Evolutionary conservation across 2,113 vertebrate genomes (phyloP), one percentile per base, ranked within the genome.

Genomic region (Ramphastos sulfuratus): DNA sequence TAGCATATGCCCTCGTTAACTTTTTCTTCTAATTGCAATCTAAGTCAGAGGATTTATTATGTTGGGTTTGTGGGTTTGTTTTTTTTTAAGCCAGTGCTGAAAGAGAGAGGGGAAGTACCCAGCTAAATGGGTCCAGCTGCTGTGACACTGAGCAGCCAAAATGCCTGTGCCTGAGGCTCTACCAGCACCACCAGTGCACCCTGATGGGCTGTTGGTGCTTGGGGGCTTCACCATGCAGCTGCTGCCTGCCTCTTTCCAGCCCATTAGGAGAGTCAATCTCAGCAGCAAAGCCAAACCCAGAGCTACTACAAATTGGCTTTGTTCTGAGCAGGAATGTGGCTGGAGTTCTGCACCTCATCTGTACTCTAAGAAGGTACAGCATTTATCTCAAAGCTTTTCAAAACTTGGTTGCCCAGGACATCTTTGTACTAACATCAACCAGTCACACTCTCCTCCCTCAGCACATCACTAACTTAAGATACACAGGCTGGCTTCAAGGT

Each of bases 1-100:
- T 89, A 97, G 96, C 97, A 96, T 97, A 97, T 96, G 95, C 94
- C 97, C 95, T 97, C 96, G 96, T 98, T 97, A 98, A 97, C 95
- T 97, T 96, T 82, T 97, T 92, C 96, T 94, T 86, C 89, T 89
- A 87, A 60, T 30, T 94, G 67, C 82, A 90, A 71, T 90, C 64
- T 74, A 25, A 87, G 72, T 58, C 82, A 82, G 54, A 89, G 44
- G 60, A 84, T 42, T 73, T 67, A 44, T 82, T 37, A 5, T 39
- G 12, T 46, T 78, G 37, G 37, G 37, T 39, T 39, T 39, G 37
- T 39, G n/a, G n/a, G n/a, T 39, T 73, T 70, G 56, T 20, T 77
- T 35, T n/a, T 16, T n/a, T 15, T 1, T 23, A 5, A 80, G 75
- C 48, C 24, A 8, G 25, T 73, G 75, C 65, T 88, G 50, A 91